phyloP scores from a whole-genome alignment of 1,140 invertebrate species.

The Notospermus geniculatus region DNA sequence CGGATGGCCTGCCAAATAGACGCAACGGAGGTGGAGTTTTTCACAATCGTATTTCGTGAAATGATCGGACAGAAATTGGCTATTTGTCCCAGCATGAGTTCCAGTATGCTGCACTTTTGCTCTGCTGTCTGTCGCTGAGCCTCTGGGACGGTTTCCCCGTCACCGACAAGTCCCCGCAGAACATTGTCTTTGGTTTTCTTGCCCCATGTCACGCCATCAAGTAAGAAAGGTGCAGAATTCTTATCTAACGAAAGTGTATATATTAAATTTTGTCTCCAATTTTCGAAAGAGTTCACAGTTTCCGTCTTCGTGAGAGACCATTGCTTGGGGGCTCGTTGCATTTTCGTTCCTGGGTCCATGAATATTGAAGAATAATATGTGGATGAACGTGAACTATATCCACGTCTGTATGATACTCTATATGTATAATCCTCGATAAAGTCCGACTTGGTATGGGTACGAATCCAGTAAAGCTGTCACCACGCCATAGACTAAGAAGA shows the following conservation, averaged over 20 bases:
- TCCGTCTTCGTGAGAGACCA: conserved; percentile 20
- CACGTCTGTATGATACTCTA: too few relatives aligned
- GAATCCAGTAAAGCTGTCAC: too few relatives aligned
- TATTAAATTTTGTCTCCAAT: conserved; percentile 17
- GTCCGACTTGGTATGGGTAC: too few relatives aligned
- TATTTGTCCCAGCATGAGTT: conserved; percentile 12
- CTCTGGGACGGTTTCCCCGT: conserved; percentile 2
- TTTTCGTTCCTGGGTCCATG: too few relatives aligned
- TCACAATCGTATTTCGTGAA: conserved; percentile 23
- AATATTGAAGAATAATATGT: too few relatives aligned
- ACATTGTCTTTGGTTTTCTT: conserved; percentile 1
- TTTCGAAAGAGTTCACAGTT: conserved; percentile 18
- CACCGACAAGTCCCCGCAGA: neutral
- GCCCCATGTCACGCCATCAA: neutral
- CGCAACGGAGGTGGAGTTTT: conserved; percentile 27
- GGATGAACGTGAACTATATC: too few relatives aligned
- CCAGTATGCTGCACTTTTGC: conserved; percentile 12
- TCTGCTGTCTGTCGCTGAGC: conserved; percentile 10
- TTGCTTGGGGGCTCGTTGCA: conserved; percentile 19
- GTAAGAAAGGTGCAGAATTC: conserved; percentile 8
- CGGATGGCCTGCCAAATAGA: conserved; percentile 19
- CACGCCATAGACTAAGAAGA: too few relatives aligned
- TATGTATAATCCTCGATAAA: too few relatives aligned
- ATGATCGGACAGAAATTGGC: too few relatives aligned
- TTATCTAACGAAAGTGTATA: conserved; percentile 14